These are phyloP conservation scores for Drosophila paulistorum DNA, from an alignment of 1,140 invertebrate genomes.

Conservation along the genomic window DNA sequence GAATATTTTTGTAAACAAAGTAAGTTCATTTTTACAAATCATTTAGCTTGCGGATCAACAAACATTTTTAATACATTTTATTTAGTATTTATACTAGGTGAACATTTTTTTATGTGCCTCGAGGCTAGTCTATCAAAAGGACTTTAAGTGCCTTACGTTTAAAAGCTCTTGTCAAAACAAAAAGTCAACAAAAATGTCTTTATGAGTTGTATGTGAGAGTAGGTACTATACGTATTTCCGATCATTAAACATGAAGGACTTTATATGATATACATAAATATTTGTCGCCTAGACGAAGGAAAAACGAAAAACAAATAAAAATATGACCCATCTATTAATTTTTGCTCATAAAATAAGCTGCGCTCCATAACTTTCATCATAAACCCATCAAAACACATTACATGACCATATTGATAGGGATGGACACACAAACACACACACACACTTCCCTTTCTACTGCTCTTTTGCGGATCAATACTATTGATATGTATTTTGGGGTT, in stretches of 20 bases:
- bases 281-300: background rate
- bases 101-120: too few species aligned
- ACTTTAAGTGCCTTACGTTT: background rate
- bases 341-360: slow-evolving; percentile 16
- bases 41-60: too few species aligned
- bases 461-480: slow-evolving; percentile 13
- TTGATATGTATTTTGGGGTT: background rate
- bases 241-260: slow-evolving; percentile 14
- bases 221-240: slow-evolving; percentile 6
- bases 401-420: slow-evolving; percentile 19
- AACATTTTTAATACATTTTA: too few species aligned
- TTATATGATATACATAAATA: slow-evolving; percentile 18
- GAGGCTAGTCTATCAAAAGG: background rate
- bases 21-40: too few species aligned
- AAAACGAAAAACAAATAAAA: slow-evolving; percentile 14
- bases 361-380: slow-evolving; percentile 11
- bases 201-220: background rate
- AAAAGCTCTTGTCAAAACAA: background rate
- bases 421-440: background rate
- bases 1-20: too few species aligned
- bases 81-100: too few species aligned
- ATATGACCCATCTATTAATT: slow-evolving; percentile 21
- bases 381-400: slow-evolving; percentile 15
- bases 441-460: background rate
- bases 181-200: slow-evolving; percentile 12